Base-by-base conservation (phyloP, 2,113 vertebrate species). In the Corythaeola cristata region DNA sequence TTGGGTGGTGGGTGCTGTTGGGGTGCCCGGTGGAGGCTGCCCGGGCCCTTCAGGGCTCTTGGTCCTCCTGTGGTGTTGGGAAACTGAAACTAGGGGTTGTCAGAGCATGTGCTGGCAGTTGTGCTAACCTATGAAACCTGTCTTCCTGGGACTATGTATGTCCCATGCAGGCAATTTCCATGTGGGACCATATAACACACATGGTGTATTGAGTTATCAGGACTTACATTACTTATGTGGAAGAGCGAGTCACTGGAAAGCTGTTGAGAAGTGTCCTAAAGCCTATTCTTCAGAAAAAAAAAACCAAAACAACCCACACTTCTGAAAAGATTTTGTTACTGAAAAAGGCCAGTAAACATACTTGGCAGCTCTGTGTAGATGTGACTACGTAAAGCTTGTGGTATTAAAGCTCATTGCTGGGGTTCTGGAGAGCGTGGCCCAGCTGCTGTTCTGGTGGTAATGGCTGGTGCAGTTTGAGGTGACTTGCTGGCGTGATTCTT, bases 151-250 rank as follows among this genome's bases (percentile, higher is more conserved):
- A 19, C n/a, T 69, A 0, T 6, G 17, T 18, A 7, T 28, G 4
- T 32, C n/a, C 44, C 9, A 1, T 8, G 35, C 41, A 13, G 32
- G 30, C 23, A 59, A 4, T 60, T 64, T 69, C 81, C 53, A 22
- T 9, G 3, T 2, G 28, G 85, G 55, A 86, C 16, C 4, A 3
- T 13, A 8, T 3, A n/a, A 12, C 44, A 23, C n/a, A 23, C 11
- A 3, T 1, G 12, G 8, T 6, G 4, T n/a, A 9, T 2, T 14
- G 55, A 52, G 50, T 30, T 37, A 39, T 2, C 27, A 2, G 7
- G 35, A 17, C 44, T 60, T 7, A 5, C 3, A 8, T 21, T 10
- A 0, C 0, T 3, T 12, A 3, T 4, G 10, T 37, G 30, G 53
- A 64, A 53, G 33, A 74, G 33, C 17, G 5, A 24, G 6, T 7